Conservation (phyloP, 1,140 invertebrate genomes). For the Amyelois transitella region DNA sequence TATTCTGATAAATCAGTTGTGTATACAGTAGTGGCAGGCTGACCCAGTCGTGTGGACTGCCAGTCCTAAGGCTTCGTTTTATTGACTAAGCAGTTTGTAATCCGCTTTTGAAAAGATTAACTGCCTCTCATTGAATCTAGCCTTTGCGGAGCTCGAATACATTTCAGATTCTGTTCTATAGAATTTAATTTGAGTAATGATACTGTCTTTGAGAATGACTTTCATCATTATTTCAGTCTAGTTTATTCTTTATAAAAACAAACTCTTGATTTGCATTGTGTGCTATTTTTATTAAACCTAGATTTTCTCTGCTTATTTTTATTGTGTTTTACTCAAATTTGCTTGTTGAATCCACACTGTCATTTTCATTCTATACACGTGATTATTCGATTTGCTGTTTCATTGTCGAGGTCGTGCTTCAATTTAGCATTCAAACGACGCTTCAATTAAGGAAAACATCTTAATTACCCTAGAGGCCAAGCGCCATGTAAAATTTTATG, state of each 20-base stretch:
- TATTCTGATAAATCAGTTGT: background rate
- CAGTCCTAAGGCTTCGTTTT: slow-evolving; percentile 25
- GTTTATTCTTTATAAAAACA: no score
- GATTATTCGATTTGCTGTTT: background rate
- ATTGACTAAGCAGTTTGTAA: slow-evolving; percentile 25
- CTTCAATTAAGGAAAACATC: slow-evolving; percentile 18
- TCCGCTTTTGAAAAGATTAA: slow-evolving; percentile 31
- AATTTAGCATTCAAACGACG: slow-evolving; percentile 15
- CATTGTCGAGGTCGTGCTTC: slow-evolving; percentile 1
- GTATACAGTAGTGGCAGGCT: background rate
- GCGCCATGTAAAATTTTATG: background rate
- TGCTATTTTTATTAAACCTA: no score
- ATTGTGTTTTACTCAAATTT: background rate
- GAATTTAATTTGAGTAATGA: no score
- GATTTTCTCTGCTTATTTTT: background rate
- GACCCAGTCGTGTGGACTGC: slow-evolving; percentile 3
- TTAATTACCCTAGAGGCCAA: background rate
- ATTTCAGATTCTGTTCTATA: no score
- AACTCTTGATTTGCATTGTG: no score
- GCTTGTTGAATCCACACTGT: background rate
- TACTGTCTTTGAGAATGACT: no score
- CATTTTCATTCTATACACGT: background rate
- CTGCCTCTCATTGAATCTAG: background rate
- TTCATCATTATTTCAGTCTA: no score
- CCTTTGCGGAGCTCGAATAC: background rate